These are phyloP conservation scores for Sciaenops ocellatus DNA, from an alignment of 2,797 vertebrate species.

Conservation along the genomic window DNA sequence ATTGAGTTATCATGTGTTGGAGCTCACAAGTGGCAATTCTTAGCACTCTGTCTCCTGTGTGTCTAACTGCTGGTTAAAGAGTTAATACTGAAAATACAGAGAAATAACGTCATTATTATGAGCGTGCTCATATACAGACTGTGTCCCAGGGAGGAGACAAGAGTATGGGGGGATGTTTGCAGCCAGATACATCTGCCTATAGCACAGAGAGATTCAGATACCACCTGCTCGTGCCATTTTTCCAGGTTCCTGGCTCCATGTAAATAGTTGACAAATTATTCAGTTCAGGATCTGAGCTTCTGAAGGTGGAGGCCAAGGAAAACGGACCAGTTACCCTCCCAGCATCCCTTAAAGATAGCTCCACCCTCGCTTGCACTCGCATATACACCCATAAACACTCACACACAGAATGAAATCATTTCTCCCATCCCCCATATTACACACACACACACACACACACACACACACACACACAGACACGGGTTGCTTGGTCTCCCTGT, in stretches of 20 bases:
- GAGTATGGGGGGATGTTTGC: slow-evolving; percentile 56
- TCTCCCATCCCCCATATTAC: slow-evolving; percentile 46
- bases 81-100: no score
- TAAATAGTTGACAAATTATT: slow-evolving; percentile 86
- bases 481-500: slow-evolving; percentile 82
- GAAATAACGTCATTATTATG: no score
- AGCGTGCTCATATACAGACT: no score
- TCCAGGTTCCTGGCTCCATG: slow-evolving; percentile 71
- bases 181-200: slow-evolving; percentile 80
- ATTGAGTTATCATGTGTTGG: no score
- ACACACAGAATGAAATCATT: slow-evolving; percentile 40
- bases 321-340: slow-evolving; percentile 70
- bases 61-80: no score
- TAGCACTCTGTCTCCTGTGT: no score
- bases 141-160: slow-evolving; percentile 46
- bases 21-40: no score
- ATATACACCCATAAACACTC: slow-evolving; percentile 44
- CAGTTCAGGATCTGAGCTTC: slow-evolving; percentile 72
- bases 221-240: slow-evolving; percentile 82
- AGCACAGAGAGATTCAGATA: slow-evolving; percentile 44
- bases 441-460: slow-evolving; percentile 47
- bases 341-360: slow-evolving; percentile 74
- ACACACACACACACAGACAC: slow-evolving; percentile 66
- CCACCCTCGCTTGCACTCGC: slow-evolving; percentile 49
- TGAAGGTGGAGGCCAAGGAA: slow-evolving; percentile 66